Conservation (phyloP, 2,888 invertebrate species). For the Caenorhabditis becei region DNA sequence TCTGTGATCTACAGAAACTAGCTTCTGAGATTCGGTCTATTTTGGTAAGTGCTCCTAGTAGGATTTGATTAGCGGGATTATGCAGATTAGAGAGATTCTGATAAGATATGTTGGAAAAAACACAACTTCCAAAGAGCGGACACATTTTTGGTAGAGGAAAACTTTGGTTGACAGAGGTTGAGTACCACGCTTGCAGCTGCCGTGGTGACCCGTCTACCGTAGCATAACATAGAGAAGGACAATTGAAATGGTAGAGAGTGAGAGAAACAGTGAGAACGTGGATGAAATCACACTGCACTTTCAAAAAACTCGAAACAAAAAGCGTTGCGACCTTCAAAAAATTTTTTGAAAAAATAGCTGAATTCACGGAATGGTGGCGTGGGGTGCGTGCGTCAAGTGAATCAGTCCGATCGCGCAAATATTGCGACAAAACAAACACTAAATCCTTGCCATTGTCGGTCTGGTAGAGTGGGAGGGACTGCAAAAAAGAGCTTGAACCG, state of each 20-base stretch:
- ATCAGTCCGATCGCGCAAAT: slow-evolving; percentile 62
- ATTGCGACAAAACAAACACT: slow-evolving; percentile 67
- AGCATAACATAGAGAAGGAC: not conserved
- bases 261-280: not conserved
- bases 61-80: slow-evolving; percentile 38
- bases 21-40: slow-evolving; percentile 10
- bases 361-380: slow-evolving; percentile 15
- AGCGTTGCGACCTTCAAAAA: slow-evolving; percentile 14
- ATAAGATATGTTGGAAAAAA: slow-evolving; percentile 2
- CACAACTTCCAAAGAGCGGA: slow-evolving; percentile 19
- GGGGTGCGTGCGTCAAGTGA: slow-evolving; percentile 53
- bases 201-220: not conserved
- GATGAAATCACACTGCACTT: slow-evolving; percentile 43
- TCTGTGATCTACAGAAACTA: slow-evolving; percentile 17
- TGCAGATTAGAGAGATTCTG: slow-evolving; percentile 36
- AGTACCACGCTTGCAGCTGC: slow-evolving; percentile 1
- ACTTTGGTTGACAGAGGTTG: not conserved
- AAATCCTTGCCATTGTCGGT: slow-evolving; percentile 54
- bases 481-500: slow-evolving; percentile 27
- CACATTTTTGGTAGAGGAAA: not conserved
- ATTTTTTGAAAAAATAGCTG: not conserved
- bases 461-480: slow-evolving; percentile 39
- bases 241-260: not conserved
- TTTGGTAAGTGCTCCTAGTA: slow-evolving; percentile 30
- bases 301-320: slow-evolving; percentile 6